Evolutionary conservation across 2,113 vertebrate species (phyloP), one percentile per base, ranked within the genome.

Genomic region (Gobius niger): DNA sequence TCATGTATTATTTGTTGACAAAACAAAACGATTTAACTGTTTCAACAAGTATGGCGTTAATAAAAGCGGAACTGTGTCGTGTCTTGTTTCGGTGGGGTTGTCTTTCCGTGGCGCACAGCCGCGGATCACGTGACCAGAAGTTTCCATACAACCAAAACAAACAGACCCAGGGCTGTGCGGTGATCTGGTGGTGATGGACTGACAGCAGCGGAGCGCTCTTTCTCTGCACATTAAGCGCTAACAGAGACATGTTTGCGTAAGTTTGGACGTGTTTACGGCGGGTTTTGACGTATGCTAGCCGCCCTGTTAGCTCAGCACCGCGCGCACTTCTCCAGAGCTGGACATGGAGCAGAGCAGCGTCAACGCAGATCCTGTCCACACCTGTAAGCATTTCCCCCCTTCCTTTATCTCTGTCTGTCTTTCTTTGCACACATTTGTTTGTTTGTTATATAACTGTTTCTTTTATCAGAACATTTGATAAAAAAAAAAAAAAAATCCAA

Each of bases 331-430:
- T 15, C 12, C 9, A 9, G 56, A 9, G 47, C 40, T 19, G 7
- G 65, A 40, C 63, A 91, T 88, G 88, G 87, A 90, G 62, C 74
- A 46, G 41, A 0, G 15, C 62, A 76, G 80, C 53, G 66, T 80
- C 24, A 75, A 62, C 79, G 71, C 73, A 34, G 82, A 86, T 18
- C 57, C 61, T 2, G 46, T 0, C 3, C 70, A n/a, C n/a, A n/a
- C n/a, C n/a, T n/a, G 5, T 34, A 4, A 34, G 24, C 24, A 34
- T 34, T 34, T 34, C 24, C 3, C 24, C 24, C 5, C 5, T 34
- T 34, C 3, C 24, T 34, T 34, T 4, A 4, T 34, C 24, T 34
- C 24, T 34, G 24, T 34, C 24, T 34, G 24, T 34, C 2, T 34
- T 34, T 34, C 24, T 34, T 34, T 1, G 24, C 24, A 3, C 24